phyloP scores from a whole-genome alignment of 2,888 invertebrate species.

The Nezara viridula region DNA sequence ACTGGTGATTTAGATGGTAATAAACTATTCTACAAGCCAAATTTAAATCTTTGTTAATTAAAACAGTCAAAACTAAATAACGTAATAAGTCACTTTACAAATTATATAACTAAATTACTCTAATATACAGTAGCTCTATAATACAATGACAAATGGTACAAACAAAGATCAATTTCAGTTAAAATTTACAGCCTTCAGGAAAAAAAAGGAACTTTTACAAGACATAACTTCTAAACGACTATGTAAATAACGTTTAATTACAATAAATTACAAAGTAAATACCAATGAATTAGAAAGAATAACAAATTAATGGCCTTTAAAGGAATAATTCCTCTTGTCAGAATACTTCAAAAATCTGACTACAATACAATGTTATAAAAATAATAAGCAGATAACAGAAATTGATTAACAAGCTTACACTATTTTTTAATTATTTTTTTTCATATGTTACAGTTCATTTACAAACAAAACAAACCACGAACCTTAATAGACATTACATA shows the following conservation, averaged over 20 bases:
- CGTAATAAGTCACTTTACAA: slow-evolving; percentile 50
- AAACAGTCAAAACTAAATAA: slow-evolving; percentile 42
- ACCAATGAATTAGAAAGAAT: slow-evolving; percentile 29
- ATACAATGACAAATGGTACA: slow-evolving; percentile 56
- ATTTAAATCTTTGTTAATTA: slow-evolving; percentile 37
- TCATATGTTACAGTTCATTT: slow-evolving; percentile 41
- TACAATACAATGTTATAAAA: slow-evolving; percentile 40
- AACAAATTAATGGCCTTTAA: slow-evolving; percentile 26
- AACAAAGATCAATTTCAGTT: slow-evolving; percentile 42
- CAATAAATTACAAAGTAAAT: slow-evolving; percentile 49
- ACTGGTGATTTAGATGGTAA: not conserved
- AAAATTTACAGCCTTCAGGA: slow-evolving; percentile 56
- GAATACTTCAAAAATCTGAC: slow-evolving; percentile 39
- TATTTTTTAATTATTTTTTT: not conserved
- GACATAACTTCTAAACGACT: slow-evolving; percentile 19
- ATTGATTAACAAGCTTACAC: slow-evolving; percentile 42
- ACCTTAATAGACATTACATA: slow-evolving; percentile 40
- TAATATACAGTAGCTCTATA: slow-evolving; percentile 51
- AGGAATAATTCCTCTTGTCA: slow-evolving; percentile 48
- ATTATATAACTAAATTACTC: slow-evolving; percentile 49
- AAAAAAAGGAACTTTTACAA: slow-evolving; percentile 43
- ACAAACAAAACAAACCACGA: slow-evolving; percentile 44
- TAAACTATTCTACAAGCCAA: slow-evolving; percentile 40
- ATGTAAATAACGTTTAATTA: slow-evolving; percentile 39
- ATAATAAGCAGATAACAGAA: slow-evolving; percentile 39